These are phyloP conservation scores for Palloptera scutellata DNA, from an alignment of 2,888 invertebrate genomes.

Conservation along the genomic window DNA sequence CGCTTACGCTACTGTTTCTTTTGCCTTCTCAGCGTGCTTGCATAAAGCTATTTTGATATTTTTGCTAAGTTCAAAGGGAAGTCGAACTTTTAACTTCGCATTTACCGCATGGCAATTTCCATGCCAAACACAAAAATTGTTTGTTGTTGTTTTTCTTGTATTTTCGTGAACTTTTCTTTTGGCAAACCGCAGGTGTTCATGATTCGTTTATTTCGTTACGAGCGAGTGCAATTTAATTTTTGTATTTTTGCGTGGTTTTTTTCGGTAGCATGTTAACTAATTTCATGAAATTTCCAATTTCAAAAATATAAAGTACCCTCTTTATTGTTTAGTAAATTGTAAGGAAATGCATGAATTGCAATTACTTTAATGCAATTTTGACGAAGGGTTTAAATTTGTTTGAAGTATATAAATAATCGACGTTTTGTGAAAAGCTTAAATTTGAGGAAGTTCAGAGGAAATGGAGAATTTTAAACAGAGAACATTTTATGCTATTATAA, in stretches of 20 bases:
- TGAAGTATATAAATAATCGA: too few species aligned
- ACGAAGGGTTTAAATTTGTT: too few species aligned
- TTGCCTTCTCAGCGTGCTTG: too few species aligned
- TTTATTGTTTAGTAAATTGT: background rate
- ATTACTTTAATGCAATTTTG: too few species aligned
- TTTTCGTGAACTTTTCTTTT: background rate
- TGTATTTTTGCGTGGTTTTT: background rate
- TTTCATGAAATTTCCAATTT: constrained; percentile 20
- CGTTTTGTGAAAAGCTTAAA: too few species aligned
- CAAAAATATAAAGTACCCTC: background rate
- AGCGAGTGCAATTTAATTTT: background rate
- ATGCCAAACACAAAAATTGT: constrained; percentile 1
- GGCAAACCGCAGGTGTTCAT: background rate
- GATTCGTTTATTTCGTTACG: background rate
- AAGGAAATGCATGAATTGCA: too few species aligned
- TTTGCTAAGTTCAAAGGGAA: constrained; percentile 12
- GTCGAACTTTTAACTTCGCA: constrained; percentile 3
- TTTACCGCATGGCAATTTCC: constrained; percentile 18
- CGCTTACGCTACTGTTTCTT: background rate
- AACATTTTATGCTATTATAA: too few species aligned
- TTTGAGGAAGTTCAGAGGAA: too few species aligned
- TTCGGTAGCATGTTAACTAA: constrained; percentile 11
- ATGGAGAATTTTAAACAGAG: too few species aligned
- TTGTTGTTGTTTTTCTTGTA: background rate
- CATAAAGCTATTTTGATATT: background rate